Conservation (phyloP, 2,888 invertebrate species). For the Autographa gamma region DNA sequence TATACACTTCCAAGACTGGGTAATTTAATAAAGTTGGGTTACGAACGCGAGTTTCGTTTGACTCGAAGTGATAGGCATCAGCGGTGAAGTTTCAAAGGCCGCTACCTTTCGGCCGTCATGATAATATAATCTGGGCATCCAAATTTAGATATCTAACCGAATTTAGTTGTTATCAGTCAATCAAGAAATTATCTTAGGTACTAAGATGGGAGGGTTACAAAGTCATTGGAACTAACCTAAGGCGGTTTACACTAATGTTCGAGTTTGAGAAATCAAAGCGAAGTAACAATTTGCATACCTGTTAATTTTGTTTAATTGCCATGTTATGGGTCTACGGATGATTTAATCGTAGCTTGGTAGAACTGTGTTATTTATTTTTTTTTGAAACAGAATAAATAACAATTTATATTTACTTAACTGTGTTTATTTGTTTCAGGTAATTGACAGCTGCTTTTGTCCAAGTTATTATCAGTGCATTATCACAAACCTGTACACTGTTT, state of each 20-base stretch:
- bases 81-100: constrained; percentile 33
- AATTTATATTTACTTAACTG: neutral
- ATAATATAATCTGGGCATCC: neutral
- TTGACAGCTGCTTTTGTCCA: neutral
- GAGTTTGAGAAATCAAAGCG: no score
- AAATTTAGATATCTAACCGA: neutral
- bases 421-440: neutral
- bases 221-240: no score
- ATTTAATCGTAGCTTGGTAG: no score
- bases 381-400: no score
- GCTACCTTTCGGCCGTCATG: neutral
- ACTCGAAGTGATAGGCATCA: constrained; percentile 45
- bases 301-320: no score
- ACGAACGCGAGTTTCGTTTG: constrained; percentile 49
- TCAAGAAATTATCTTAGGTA: neutral
- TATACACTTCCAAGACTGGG: constrained; percentile 73
- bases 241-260: no score
- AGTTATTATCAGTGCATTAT: no score
- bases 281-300: no score
- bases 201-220: no score
- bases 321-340: no score
- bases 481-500: neutral
- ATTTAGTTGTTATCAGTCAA: neutral
- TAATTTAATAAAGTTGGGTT: constrained; percentile 76
- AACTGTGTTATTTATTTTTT: no score